Base-by-base conservation (phyloP, 2,797 vertebrate species). In the Alauda arvensis region DNA sequence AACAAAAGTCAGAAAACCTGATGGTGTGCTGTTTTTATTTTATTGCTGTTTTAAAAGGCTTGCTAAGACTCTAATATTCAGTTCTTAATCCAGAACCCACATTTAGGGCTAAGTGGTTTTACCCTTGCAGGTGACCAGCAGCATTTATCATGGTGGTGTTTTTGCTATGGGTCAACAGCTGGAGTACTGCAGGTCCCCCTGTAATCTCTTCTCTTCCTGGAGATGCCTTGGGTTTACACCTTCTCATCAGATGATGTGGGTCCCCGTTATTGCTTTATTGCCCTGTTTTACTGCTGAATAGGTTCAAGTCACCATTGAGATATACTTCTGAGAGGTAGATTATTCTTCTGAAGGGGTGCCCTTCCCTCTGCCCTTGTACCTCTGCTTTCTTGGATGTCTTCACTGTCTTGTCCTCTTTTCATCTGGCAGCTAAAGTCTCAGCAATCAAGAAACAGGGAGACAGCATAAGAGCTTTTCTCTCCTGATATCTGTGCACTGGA, bases 101-200 rank as follows among this genome's bases (percentile, higher is more conserved):
- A 1, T 57, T 62, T 74, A 72, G n/a, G 15, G 9, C 9, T 62
- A 48, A 72, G 31, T 60, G 34, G 9, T 63, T 74, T 69, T 66
- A 67, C n/a, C 42, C 42, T 63, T n/a, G 4, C 12, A 33, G 12
- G 10, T 46, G 18, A 45, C 29, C 31, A 63, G 52, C 23, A 66
- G 40, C 45, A 87, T 37, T 48, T 19, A 6, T n/a, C 19, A 7
- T 37, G 14, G 14, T 45, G n/a, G 14, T 52, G 48, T 70, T 40
- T 37, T 75, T 37, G 48, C 7, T 42, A 18, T 0, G 2, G 3
- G 17, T 59, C 49, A 89, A 6, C 3, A 1, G 6, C 3, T 51
- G 40, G 70, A 68, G 34, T 45, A 28, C 15, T 46, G 26, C 10
- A 46, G 37, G 26, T 2, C 10, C 14, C 23, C 25, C 26, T 45